Evolutionary conservation across 2,888 invertebrate genomes (phyloP).

Genomic region (Caenorhabditis sp.): DNA sequence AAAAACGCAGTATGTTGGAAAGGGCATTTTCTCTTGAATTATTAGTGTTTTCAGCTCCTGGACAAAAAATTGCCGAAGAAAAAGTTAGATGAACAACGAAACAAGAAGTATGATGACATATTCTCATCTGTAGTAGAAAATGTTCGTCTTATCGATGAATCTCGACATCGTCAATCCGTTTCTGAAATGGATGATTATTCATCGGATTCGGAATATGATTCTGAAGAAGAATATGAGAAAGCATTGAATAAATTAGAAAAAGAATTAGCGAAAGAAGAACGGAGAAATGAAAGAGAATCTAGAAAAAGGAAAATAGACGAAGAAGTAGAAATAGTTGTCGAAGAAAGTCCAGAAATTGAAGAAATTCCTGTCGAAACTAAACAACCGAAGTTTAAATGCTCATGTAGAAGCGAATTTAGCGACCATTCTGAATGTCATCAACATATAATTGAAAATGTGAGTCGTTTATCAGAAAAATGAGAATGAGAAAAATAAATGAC

Average conservation of each 20-base stretch:
- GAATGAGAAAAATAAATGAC: background rate
- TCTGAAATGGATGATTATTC: background rate
- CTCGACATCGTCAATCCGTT: background rate
- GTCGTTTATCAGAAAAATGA: background rate
- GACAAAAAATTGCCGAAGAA: conserved; percentile 10
- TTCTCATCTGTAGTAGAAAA: conserved; percentile 20
- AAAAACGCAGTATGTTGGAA: background rate
- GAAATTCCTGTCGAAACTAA: background rate
- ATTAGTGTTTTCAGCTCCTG: conserved; percentile 7
- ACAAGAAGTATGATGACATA: conserved; percentile 28
- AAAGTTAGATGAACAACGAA: background rate
- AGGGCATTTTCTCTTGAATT: background rate
- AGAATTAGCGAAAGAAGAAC: background rate
- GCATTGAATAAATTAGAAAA: background rate
- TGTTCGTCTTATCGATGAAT: background rate
- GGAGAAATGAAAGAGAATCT: background rate
- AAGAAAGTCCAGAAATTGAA: background rate
- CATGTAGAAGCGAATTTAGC: conserved; percentile 7
- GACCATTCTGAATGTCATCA: conserved; percentile 22
- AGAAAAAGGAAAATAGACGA: background rate
- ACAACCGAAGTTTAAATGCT: conserved; percentile 3
- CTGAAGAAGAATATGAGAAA: conserved; percentile 6
- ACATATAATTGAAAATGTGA: conserved; percentile 19
- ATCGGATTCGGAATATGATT: background rate
- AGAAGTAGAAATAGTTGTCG: conserved; percentile 5